Conservation (phyloP, 2,797 vertebrate genomes). For the Spea hammondii region DNA sequence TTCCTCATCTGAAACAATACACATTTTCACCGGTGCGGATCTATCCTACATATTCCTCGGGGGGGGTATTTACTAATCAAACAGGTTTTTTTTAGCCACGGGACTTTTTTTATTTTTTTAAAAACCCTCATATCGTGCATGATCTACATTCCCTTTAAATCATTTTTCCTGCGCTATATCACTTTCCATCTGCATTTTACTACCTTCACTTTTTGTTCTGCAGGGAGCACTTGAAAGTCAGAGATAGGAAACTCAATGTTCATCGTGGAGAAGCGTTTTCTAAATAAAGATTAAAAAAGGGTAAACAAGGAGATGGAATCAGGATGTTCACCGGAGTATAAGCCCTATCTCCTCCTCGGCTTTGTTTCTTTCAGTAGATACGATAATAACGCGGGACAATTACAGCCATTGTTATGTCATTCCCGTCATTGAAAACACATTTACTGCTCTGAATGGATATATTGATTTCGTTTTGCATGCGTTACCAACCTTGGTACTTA, state of each 20-base stretch:
- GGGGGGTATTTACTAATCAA: too few species aligned
- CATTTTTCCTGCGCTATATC: not conserved
- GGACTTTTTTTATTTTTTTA: too few species aligned
- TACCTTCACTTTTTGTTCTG: not conserved
- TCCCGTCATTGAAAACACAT: constrained; percentile 20
- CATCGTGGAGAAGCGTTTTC: not conserved
- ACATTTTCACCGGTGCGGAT: too few species aligned
- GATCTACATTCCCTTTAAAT: too few species aligned
- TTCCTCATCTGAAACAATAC: too few species aligned
- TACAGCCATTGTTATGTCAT: constrained; percentile 32
- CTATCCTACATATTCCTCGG: too few species aligned
- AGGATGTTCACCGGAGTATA: constrained; percentile 19
- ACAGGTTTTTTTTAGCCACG: too few species aligned
- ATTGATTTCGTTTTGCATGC: constrained; percentile 48
- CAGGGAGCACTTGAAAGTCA: not conserved
- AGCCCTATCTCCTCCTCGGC: constrained; percentile 18
- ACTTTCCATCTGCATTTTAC: not conserved
- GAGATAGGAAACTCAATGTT: not conserved
- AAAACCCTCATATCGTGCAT: too few species aligned
- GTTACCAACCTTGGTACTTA: constrained; percentile 41
- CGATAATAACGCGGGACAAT: constrained; percentile 46
- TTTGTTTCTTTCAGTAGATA: constrained; percentile 42
- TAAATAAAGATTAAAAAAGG: constrained; percentile 31
- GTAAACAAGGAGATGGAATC: constrained; percentile 46
- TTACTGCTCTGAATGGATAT: constrained; percentile 43